A percentile compares a stretch with the other conserved stretches of the same genome.
Conservation (phyloP, 2,113 vertebrate species). For the Laticauda laticaudata region DNA sequence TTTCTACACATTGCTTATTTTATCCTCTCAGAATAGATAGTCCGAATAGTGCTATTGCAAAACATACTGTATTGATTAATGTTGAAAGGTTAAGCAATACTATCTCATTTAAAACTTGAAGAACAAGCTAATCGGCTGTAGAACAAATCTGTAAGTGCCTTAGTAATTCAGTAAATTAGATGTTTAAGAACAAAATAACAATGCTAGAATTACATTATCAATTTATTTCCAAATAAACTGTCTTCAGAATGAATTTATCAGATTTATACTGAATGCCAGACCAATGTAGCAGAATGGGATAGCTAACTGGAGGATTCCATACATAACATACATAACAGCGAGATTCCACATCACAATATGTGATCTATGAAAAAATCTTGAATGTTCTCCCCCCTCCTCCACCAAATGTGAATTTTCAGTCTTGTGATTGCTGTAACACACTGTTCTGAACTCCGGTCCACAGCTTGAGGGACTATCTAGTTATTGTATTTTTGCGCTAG, state of each 20-base stretch:
- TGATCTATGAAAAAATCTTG: neutral
- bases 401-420: neutral
- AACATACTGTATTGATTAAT: neutral
- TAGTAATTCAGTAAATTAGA: slow-evolving; percentile 3
- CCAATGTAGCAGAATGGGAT: neutral
- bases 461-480: neutral
- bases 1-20: neutral
- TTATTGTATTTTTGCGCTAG: neutral
- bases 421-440: neutral
- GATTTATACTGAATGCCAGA: neutral
- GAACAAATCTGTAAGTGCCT: neutral
- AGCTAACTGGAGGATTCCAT: neutral
- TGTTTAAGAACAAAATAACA: slow-evolving; percentile 10
- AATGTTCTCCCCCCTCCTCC: neutral
- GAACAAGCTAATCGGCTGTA: accelerated
- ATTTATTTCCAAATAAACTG: neutral
- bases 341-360: neutral
- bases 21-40: slow-evolving; percentile 2
- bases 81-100: neutral
- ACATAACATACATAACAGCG: too few species aligned
- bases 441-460: neutral
- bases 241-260: neutral
- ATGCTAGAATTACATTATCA: neutral
- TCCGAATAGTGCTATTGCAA: neutral
- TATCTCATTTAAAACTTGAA: slow-evolving; percentile 8